Base-by-base conservation (phyloP, 1,140 invertebrate species). In the Palaemon carinicauda region DNA sequence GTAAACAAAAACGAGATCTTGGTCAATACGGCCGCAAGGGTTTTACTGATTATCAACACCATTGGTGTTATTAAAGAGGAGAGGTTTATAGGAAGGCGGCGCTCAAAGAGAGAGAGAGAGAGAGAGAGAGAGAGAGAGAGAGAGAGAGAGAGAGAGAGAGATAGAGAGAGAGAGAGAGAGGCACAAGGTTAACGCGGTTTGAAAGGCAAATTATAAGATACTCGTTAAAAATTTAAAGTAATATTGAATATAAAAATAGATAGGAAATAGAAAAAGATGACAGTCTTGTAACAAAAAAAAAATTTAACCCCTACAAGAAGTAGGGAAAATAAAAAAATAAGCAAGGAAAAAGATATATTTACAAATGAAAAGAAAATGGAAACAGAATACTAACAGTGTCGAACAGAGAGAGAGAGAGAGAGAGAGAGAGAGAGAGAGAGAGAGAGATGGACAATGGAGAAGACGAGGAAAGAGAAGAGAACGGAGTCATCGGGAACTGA, bases 381-480 rank as follows among this genome's bases (percentile, higher is more conserved):
- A 33, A 29, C 21, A 41, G 60, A n/a, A 19, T 10, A 50, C 27
- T 21, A 33, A 71, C 33, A 51, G 21, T 27, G 65, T 27, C n/a
- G 27, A 56, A 71, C 33, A 81, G 31, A 71, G 79, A 65, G 54
- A 71, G 80, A 29, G 56, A 14, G 21, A 73, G 65, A 73, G 65
- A 71, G 56, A 51, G 80, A 31, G 31, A 51, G 12, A 50, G 14
- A 50, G 27, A 75, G 41, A 31, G 73, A 75, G 27, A 75, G 1
- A 50, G 4, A 50, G 27, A 75, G 1, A 31, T 17, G 21, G 9
- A 75, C 24, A 75, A 19, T 31, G 29, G 33, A 29, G 33, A 33
- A 75, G n/a, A 75, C n/a, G 33, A 33, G 33, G 73, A 17, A 3
- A 50, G 33, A 4, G 2, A 21, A 0, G 27, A 10, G 27, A 10